A percentile compares a stretch with the other conserved stretches of the same genome.
Evolutionary conservation across 2,888 invertebrate genomes (phyloP).

Genomic region (Tipula helvola): DNA sequence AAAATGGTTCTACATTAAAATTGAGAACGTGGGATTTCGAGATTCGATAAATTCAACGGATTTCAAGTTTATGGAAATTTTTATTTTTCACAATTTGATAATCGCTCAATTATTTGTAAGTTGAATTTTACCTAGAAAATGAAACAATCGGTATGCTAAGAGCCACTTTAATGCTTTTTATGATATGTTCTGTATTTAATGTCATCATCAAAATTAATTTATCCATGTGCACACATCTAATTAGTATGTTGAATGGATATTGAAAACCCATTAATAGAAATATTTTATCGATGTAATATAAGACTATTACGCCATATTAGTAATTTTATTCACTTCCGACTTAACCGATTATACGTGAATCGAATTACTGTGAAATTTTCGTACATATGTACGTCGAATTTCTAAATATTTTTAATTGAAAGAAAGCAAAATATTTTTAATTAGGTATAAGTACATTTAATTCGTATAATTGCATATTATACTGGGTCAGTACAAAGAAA

Average conservation of each 20-base stretch:
- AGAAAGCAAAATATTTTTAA: not conserved
- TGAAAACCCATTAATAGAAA: not conserved
- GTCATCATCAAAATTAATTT: not conserved
- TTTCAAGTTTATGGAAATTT: no score
- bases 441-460: not conserved
- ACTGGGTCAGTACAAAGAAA: not conserved
- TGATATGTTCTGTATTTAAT: not conserved
- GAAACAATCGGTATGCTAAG: no score
- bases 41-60: no score
- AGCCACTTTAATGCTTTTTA: no score
- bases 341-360: not conserved
- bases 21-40: no score
- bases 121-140: no score
- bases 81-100: no score
- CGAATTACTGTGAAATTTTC: not conserved
- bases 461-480: not conserved
- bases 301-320: not conserved
- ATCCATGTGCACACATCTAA: not conserved
- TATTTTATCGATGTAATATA: not conserved
- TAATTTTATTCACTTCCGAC: not conserved
- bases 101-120: no score
- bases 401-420: not conserved
- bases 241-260: not conserved
- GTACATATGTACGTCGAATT: not conserved
- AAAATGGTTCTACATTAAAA: no score